Evolutionary conservation across 2,113 vertebrate genomes (phyloP).

Genomic region (Poecilia latipinna): DNA sequence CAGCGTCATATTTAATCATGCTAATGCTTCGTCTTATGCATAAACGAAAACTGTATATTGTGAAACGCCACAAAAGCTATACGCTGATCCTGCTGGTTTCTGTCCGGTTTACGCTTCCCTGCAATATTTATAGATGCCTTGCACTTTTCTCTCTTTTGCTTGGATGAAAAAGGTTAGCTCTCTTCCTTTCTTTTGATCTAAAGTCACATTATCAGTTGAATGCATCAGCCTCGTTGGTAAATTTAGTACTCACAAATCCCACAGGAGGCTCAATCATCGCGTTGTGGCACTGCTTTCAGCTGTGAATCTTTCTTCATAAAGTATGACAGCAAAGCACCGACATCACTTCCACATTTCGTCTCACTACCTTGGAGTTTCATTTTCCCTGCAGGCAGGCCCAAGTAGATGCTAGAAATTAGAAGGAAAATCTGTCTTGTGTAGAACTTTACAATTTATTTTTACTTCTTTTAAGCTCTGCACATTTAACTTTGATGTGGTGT

Average conservation of each 20-base stretch:
- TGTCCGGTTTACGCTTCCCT: background rate
- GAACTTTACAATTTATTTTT: background rate
- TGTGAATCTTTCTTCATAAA: conserved; percentile 55
- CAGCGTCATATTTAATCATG: conserved; percentile 43
- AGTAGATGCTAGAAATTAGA: conserved; percentile 54
- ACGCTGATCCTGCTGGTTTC: conserved; percentile 33
- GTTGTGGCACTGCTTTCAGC: conserved; percentile 53
- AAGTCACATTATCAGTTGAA: conserved; percentile 26
- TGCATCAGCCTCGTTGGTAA: conserved; percentile 56
- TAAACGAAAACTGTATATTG: background rate
- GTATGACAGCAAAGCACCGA: conserved; percentile 45
- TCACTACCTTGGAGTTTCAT: conserved; percentile 36
- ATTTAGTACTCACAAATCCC: conserved; percentile 58
- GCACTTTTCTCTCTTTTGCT: background rate
- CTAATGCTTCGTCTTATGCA: conserved; percentile 48
- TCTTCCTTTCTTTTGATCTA: conserved; percentile 26
- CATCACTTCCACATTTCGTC: conserved; percentile 56
- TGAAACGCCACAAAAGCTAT: conserved; percentile 4
- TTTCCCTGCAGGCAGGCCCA: conserved; percentile 33
- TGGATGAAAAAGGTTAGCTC: conserved; percentile 10
- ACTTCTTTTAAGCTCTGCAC: background rate
- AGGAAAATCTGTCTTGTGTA: background rate
- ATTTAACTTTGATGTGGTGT: background rate
- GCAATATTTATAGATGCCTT: background rate
- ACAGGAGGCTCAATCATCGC: conserved; percentile 60